Conservation (phyloP, 2,797 vertebrate species). For the Urocyon cinereoargenteus region DNA sequence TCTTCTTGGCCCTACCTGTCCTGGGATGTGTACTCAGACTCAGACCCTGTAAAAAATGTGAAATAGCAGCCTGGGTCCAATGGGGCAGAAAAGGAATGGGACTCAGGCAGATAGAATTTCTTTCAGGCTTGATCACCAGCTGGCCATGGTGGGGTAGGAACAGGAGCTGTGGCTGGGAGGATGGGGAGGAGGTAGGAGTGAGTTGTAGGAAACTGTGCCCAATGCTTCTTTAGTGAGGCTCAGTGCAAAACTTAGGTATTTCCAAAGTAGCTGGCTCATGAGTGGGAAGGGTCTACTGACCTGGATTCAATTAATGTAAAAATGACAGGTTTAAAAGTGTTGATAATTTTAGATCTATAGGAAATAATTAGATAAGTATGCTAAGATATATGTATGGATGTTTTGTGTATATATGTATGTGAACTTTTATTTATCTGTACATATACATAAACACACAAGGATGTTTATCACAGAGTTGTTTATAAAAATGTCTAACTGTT, state of each 20-base stretch:
- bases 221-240: not conserved
- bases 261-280: not conserved
- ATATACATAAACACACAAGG: conserved; percentile 3
- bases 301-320: not conserved
- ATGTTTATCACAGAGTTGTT: conserved; percentile 47
- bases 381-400: not conserved
- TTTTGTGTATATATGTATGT: not conserved
- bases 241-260: not conserved
- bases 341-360: not conserved
- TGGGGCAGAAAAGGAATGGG: not conserved
- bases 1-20: not conserved
- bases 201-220: not conserved
- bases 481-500: not conserved
- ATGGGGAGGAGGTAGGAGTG: not conserved
- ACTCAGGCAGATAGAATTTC: not conserved
- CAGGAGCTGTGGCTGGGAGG: not conserved
- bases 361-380: not conserved
- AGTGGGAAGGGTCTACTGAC: not conserved
- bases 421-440: not conserved
- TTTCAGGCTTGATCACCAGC: not conserved
- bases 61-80: not conserved
- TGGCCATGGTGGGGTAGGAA: not conserved
- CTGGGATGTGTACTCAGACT: not conserved
- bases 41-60: conserved; percentile 23
- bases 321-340: not conserved